Evolutionary conservation across 1,140 invertebrate genomes (phyloP), one percentile per base, ranked within the genome.

Genomic region (Drosophila persimilis): DNA sequence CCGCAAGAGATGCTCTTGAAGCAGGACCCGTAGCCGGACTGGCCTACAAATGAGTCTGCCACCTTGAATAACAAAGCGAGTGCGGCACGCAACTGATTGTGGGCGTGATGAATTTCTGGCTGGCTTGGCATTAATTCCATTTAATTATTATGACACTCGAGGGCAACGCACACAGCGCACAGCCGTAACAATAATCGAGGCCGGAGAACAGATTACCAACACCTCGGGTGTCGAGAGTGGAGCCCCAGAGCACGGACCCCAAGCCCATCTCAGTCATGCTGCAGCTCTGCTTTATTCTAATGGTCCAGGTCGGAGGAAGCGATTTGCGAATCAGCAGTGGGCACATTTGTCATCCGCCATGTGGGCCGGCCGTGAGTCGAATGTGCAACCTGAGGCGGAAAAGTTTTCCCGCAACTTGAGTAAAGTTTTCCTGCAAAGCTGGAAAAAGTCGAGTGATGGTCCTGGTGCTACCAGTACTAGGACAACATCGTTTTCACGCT

Each of bases 401-500:
- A 73, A 73, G 44, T 29, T 73, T 73, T 73, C 41, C 69, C 63
- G 65, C 71, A 80, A 80, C 11, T 59, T 70, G 51, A 43, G 17
- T 43, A 63, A 74, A 64, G 47, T 60, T 70, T 55, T 63, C n/a
- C 39, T 29, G 20, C 61, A 44, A 15, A 43, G 53, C 66, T 13
- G 29, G 54, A 17, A 52, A 71, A 58, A 54, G 31, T 45, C 48
- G 60, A 31, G 43, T 13, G 35, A 4, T 39, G 35, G 35, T 39
- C 35, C 35, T 39, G 11, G 11, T 5, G 35, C 35, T 13, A 39
- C 11, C 46, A 44, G 47, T 54, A 50, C 71, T 47, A 55, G 58
- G 50, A 74, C 46, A 64, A 72, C 55, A 59, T 75, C 63, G 65
- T 62, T 85, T 84, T 85, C 81, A 80, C 77, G 80, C 80, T 66